Conservation (phyloP, 2,113 vertebrate species). For the Hemiprocne comata region DNA sequence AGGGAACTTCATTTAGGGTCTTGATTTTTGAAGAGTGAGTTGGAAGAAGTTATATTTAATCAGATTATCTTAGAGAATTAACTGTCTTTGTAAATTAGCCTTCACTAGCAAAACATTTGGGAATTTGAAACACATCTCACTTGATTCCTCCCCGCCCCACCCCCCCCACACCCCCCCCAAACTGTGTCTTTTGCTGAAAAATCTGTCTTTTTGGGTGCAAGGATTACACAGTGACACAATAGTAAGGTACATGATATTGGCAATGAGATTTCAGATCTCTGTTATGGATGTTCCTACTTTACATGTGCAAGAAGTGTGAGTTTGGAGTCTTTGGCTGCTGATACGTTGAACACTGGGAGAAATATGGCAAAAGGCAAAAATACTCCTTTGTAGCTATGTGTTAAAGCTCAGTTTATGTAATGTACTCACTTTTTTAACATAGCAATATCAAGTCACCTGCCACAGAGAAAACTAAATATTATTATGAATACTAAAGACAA, state of each 20-base stretch:
- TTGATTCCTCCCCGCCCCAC: neutral
- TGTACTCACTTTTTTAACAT: neutral
- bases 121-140: neutral
- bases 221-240: neutral
- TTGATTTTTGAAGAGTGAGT: neutral
- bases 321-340: neutral
- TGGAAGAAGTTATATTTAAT: neutral
- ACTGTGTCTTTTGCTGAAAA: neutral
- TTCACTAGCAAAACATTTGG: neutral
- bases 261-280: neutral
- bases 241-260: neutral
- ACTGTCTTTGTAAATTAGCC: neutral
- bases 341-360: neutral
- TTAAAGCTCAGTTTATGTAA: neutral
- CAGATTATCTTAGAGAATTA: slow-evolving; percentile 6
- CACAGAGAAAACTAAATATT: neutral
- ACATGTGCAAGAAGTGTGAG: neutral
- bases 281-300: neutral
- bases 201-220: neutral
- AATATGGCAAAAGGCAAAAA: neutral
- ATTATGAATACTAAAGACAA: neutral
- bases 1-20: neutral
- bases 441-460: neutral
- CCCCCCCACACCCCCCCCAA: too few species aligned
- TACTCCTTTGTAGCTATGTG: neutral